Base-by-base conservation (phyloP, 2,113 vertebrate genomes). In the Microtus ochrogaster region DNA sequence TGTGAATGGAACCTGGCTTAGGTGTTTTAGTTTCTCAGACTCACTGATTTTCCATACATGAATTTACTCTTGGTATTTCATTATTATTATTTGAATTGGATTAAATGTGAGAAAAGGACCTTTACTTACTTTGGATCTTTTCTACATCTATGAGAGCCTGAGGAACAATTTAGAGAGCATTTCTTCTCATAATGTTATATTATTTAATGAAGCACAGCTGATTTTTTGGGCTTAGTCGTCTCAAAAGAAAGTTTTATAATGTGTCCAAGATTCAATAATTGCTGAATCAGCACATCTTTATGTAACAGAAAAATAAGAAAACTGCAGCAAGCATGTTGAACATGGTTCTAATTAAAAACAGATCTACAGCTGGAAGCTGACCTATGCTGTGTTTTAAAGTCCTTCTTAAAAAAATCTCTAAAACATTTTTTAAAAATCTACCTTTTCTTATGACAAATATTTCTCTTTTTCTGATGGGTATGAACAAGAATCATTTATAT, bases 201-300 rank as follows among this genome's bases (percentile, higher is more conserved):
- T 94, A 92, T 97, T 93, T 97, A 98, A 98, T 97, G 94, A 97
- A 84, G 98, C 93, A 96, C 97, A 98, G 94, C 96, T 98, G 97
- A 97, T 55, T 98, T 97, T 97, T 49, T 90, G 98, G 98, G 96
- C 91, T 1, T 87, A 52, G 81, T 73, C 49, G 61, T 68, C 92
- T 97, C 94, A 86, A 94, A 97, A 90, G 94, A 98, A 91, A 95
- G 73, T 92, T 98, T 98, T 98, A 97, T 16, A 1, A 98, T 47
- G 93, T 97, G 96, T 97, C 97, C 91, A 97, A 70, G 3, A 94
- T 95, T 98, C 92, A 98, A 88, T 97, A 98, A 96, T 86, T 98
- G 97, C 98, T 98, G 98, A 98, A 97, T 98, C 98, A 98, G 98
- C 98, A 77, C 73, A 93, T 98, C 97, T 98, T 97, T 96, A 97